A percentile compares a stretch with the other conserved stretches of the same genome.
These are phyloP conservation scores for Lethenteron reissneri DNA, from an alignment of 2,113 vertebrate species.

Conservation along the genomic window DNA sequence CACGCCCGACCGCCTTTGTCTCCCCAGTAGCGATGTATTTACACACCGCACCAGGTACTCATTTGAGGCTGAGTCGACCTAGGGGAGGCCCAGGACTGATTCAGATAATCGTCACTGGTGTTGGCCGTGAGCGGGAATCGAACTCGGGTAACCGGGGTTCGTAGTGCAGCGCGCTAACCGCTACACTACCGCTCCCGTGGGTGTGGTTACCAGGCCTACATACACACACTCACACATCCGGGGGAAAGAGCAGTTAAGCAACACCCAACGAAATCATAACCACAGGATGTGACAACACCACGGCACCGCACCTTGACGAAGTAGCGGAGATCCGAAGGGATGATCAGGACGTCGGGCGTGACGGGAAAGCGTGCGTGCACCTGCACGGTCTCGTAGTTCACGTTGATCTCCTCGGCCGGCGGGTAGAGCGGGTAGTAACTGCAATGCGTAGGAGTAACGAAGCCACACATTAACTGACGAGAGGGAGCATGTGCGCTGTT, in stretches of 20 bases:
- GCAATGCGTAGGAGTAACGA: not conserved
- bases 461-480: no score
- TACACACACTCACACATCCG: not conserved
- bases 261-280: no score
- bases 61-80: no score
- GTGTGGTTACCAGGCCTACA: not conserved
- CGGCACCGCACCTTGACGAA: constrained; percentile 45
- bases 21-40: no score
- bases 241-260: not conserved
- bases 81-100: no score
- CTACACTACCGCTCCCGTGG: not conserved
- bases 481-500: no score
- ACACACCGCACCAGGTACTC: no score
- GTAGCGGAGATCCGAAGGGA: constrained; percentile 60
- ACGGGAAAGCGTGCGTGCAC: constrained; percentile 26
- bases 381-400: constrained; percentile 49
- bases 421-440: constrained; percentile 76
- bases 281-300: not conserved
- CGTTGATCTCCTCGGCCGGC: constrained; percentile 46
- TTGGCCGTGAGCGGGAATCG: no score
- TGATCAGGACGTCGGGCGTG: constrained; percentile 45
- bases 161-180: not conserved
- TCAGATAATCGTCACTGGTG: no score
- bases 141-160: not conserved
- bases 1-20: no score